Conservation (phyloP, 2,888 invertebrate genomes). For the Cantharis nigra region DNA sequence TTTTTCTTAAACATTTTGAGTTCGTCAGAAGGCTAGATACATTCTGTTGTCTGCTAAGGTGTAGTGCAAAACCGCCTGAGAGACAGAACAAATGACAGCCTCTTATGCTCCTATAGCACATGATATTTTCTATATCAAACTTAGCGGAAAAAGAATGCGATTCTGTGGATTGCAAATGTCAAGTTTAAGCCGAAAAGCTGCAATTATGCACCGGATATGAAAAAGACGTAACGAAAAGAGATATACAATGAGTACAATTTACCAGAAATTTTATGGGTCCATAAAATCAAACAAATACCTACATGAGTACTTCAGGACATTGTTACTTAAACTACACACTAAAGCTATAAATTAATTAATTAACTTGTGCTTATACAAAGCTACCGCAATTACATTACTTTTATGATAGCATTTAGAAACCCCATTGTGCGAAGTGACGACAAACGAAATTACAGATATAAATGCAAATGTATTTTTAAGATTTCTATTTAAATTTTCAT, state of each 20-base stretch:
- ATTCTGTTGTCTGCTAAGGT: background rate
- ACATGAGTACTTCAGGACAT: slow-evolving; percentile 20
- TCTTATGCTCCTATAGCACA: background rate
- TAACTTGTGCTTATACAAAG: slow-evolving; percentile 40
- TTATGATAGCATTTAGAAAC: slow-evolving; percentile 38
- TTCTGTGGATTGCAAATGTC: background rate
- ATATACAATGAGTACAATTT: slow-evolving; percentile 17
- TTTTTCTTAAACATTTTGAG: too few relatives aligned
- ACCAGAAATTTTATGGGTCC: slow-evolving; percentile 20
- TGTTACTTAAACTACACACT: slow-evolving; percentile 31
- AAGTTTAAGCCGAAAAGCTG: slow-evolving; percentile 14
- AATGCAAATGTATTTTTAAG: slow-evolving; percentile 27
- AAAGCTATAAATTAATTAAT: slow-evolving; percentile 42
- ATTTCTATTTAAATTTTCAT: background rate
- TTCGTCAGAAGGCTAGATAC: background rate
- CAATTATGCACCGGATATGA: slow-evolving; percentile 25
- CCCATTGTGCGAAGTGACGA: slow-evolving; percentile 24
- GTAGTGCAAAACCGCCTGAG: background rate
- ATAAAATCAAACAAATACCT: slow-evolving; percentile 12
- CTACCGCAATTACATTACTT: slow-evolving; percentile 42
- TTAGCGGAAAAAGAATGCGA: background rate
- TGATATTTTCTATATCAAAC: background rate
- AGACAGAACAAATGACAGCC: background rate
- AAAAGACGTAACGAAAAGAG: slow-evolving; percentile 9
- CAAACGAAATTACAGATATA: slow-evolving; percentile 27